Evolutionary conservation across 2,113 vertebrate species (phyloP).

Genomic region (Cheilinus undulatus): DNA sequence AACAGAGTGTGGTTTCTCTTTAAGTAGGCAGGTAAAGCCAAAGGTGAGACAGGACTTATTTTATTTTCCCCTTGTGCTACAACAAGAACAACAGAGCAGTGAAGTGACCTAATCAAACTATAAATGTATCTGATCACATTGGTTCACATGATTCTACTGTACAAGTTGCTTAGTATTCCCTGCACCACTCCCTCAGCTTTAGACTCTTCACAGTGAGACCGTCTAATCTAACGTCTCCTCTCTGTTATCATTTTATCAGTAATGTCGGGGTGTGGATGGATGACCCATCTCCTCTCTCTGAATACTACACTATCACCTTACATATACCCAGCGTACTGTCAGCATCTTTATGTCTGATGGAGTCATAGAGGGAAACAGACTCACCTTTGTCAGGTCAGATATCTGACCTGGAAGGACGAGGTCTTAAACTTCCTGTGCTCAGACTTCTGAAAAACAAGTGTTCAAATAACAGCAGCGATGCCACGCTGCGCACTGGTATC

Average conservation of each 20-base stretch:
- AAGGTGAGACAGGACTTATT: too few relatives aligned
- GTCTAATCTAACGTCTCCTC: constrained; percentile 43
- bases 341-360: constrained; percentile 50
- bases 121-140: too few relatives aligned
- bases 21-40: too few relatives aligned
- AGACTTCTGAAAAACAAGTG: constrained; percentile 20
- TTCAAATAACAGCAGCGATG: too few relatives aligned
- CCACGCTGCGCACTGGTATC: too few relatives aligned
- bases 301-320: constrained; percentile 68
- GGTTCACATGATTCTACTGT: too few relatives aligned
- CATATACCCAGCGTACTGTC: constrained; percentile 56
- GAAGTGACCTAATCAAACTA: too few relatives aligned
- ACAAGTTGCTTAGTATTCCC: too few relatives aligned
- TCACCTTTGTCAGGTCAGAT: constrained; percentile 54
- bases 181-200: too few relatives aligned
- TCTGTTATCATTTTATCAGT: constrained; percentile 22
- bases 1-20: too few relatives aligned
- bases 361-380: constrained; percentile 48
- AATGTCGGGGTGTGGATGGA: constrained; percentile 65
- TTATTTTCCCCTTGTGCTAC: too few relatives aligned
- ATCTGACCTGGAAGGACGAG: constrained; percentile 1
- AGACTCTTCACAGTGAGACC: not conserved
- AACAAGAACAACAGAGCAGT: too few relatives aligned
- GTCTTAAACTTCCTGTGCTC: constrained; percentile 41
- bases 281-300: constrained; percentile 51